phyloP scores from a whole-genome alignment of 2,113 vertebrate species.

The Pseudolaguvia tuberculata region DNA sequence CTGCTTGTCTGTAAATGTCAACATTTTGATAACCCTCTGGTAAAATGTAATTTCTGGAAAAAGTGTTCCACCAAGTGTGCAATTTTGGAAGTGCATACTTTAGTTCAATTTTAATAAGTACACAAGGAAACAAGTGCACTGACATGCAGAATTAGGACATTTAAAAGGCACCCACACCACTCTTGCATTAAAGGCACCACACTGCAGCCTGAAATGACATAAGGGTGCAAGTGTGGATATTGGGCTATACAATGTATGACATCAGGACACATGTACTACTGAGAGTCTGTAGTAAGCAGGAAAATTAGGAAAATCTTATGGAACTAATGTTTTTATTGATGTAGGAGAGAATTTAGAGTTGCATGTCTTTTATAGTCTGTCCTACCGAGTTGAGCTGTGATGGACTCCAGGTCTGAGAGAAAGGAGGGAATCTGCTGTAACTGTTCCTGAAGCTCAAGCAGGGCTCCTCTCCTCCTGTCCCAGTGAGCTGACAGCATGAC shows the following conservation, averaged over 20 bases:
- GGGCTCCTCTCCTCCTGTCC: conserved; percentile 78
- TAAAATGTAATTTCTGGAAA: no score
- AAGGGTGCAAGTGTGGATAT: no score
- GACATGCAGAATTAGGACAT: no score
- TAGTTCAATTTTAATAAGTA: no score
- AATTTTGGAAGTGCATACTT: no score
- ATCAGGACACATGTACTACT: not conserved
- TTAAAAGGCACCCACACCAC: no score
- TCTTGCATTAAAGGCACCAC: no score
- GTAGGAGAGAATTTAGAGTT: not conserved
- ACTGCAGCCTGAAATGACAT: no score
- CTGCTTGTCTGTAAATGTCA: no score
- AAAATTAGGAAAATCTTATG: not conserved
- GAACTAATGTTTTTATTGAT: not conserved
- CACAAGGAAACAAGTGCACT: no score
- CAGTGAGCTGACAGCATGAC: conserved; percentile 92
- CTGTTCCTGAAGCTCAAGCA: conserved; percentile 81
- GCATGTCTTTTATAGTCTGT: not conserved
- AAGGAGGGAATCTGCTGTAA: conserved; percentile 81
- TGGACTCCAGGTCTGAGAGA: conserved; percentile 75
- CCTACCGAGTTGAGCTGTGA: conserved; percentile 81
- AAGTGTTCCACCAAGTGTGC: no score
- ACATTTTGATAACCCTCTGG: not conserved
- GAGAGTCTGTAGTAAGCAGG: not conserved
- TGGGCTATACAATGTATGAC: not conserved